A percentile compares a stretch with the other conserved stretches of the same genome.
These are phyloP conservation scores for Rhynchotus rufescens DNA, from an alignment of 2,797 vertebrate genomes.

Conservation along the genomic window DNA sequence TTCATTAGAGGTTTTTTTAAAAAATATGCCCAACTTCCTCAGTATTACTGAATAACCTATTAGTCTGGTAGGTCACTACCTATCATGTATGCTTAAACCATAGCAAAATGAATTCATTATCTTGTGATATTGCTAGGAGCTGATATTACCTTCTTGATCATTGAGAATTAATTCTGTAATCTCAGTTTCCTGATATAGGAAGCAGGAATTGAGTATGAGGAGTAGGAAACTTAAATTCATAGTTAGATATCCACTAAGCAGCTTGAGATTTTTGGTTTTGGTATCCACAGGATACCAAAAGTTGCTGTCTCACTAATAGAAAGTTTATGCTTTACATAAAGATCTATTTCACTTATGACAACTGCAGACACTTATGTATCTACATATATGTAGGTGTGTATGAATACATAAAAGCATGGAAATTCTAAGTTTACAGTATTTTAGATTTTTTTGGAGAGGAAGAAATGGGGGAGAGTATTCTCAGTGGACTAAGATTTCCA, in stretches of 20 bases:
- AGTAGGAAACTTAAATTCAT: background rate
- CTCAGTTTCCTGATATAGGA: background rate
- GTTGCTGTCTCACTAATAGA: background rate
- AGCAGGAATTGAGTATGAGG: background rate
- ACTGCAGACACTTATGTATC: background rate
- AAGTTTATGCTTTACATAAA: background rate
- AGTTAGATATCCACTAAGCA: background rate
- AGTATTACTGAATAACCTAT: background rate
- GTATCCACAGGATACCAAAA: background rate
- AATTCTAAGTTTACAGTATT: conserved; percentile 66
- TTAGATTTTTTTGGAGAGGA: conserved; percentile 18
- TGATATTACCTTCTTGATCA: background rate
- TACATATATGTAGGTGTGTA: background rate
- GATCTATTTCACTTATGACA: background rate
- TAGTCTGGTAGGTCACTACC: background rate
- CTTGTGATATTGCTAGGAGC: background rate
- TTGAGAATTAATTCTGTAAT: background rate
- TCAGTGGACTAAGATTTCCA: conserved; percentile 77
- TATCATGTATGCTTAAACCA: background rate
- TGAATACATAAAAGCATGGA: background rate
- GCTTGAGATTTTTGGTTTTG: conserved; percentile 2
- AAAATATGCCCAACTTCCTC: background rate
- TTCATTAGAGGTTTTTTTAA: background rate
- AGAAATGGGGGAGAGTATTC: conserved; percentile 62
- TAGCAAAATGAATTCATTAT: background rate